Evolutionary conservation across 1,140 invertebrate species (phyloP).

Genomic region (Camponotus floridanus): DNA sequence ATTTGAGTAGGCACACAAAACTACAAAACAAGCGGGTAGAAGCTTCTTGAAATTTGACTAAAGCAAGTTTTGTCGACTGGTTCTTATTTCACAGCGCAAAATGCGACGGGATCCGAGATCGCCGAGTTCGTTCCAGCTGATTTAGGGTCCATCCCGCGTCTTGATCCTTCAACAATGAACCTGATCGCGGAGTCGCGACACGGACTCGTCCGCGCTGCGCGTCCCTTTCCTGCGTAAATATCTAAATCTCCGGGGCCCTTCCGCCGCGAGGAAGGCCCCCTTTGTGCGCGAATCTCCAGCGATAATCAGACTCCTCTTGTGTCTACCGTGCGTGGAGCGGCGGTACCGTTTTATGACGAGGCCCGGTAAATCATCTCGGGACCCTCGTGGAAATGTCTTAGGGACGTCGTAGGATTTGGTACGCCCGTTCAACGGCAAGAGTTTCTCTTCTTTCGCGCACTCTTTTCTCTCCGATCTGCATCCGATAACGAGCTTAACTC

Average conservation of each 20-base stretch:
- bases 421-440: conserved; percentile 74
- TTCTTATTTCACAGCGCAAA: conserved; percentile 32
- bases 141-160: conserved; percentile 41
- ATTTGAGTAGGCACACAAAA: background rate
- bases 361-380: conserved; percentile 83
- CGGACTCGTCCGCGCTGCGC: conserved; percentile 31
- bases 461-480: conserved; percentile 77
- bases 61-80: background rate
- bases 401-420: conserved; percentile 79
- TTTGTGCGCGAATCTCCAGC: conserved; percentile 83
- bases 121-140: conserved; percentile 54
- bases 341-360: conserved; percentile 82
- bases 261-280: conserved; percentile 71
- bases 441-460: conserved; percentile 70
- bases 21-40: background rate
- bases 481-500: conserved; percentile 80
- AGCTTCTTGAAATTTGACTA: conserved; percentile 38
- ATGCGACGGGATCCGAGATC: conserved; percentile 12
- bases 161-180: conserved; percentile 67
- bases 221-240: conserved; percentile 79
- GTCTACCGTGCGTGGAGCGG: conserved; percentile 78
- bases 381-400: conserved; percentile 79
- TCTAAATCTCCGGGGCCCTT: conserved; percentile 83
- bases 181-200: conserved; percentile 73
- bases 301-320: conserved; percentile 85